These are phyloP conservation scores for Pangasius sanitwongsei DNA, from an alignment of 2,797 vertebrate species.

Conservation along the genomic window DNA sequence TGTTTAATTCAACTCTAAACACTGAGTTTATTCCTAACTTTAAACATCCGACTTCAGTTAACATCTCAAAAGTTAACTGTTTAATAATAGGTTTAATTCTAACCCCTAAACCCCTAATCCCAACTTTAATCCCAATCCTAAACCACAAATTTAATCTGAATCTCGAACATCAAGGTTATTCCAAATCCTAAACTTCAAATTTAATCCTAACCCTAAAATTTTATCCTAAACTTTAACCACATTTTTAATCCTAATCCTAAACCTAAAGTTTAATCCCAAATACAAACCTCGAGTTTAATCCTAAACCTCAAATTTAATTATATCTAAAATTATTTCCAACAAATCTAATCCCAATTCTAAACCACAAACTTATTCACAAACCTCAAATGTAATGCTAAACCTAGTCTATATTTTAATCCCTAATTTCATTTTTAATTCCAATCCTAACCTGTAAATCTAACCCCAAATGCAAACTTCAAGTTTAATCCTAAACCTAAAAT, in stretches of 20 bases:
- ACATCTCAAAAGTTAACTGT: background rate
- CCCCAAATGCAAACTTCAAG: background rate
- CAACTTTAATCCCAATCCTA: background rate
- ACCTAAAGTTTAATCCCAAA: background rate
- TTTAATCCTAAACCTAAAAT: background rate
- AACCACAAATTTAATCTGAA: background rate
- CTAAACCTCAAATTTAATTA: background rate
- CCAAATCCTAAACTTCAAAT: background rate
- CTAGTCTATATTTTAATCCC: background rate
- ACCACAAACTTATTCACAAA: background rate
- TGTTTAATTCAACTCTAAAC: background rate
- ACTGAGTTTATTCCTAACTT: background rate
- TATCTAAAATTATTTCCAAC: too few relatives aligned
- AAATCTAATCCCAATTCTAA: background rate
- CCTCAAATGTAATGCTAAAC: background rate
- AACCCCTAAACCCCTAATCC: background rate
- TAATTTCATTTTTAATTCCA: background rate
- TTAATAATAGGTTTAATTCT: background rate
- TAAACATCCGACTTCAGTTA: background rate
- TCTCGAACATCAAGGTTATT: background rate
- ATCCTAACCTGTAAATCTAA: background rate
- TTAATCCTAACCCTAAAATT: background rate
- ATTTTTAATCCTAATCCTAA: background rate
- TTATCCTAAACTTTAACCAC: background rate
- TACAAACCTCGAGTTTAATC: background rate